phyloP scores from a whole-genome alignment of 1,140 invertebrate species.

The Diorhabda carinulata region DNA sequence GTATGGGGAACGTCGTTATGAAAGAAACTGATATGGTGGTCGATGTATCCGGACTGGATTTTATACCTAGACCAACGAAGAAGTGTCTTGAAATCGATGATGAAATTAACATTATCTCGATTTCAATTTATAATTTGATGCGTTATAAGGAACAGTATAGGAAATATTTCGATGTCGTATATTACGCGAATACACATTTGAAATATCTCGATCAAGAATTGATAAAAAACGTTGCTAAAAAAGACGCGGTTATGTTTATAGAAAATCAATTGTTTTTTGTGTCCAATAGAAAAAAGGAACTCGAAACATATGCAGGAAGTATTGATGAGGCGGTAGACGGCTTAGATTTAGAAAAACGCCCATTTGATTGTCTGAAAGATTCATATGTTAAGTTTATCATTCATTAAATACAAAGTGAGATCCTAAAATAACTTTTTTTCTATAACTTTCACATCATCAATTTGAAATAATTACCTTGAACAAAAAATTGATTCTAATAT shows the following conservation, averaged over 20 bases:
- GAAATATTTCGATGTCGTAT: conserved; percentile 41
- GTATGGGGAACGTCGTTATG: conserved; percentile 34
- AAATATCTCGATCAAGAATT: conserved; percentile 33
- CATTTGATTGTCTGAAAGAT: conserved; percentile 39
- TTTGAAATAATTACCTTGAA: too few species aligned
- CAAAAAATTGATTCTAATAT: too few species aligned
- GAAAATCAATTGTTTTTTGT: conserved; percentile 43
- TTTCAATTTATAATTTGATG: conserved; percentile 30
- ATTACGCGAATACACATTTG: conserved; percentile 36
- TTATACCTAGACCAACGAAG: conserved; percentile 13
- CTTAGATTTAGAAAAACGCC: conserved; percentile 18
- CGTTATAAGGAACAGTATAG: conserved; percentile 35
- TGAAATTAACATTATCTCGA: conserved; percentile 37
- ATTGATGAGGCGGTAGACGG: conserved; percentile 32
- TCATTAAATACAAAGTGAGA: neutral
- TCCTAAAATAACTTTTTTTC: neutral
- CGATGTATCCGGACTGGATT: conserved; percentile 29
- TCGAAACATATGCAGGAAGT: conserved; percentile 33
- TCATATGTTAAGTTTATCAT: conserved; percentile 36
- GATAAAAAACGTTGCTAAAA: conserved; percentile 31
- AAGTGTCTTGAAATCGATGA: conserved; percentile 36
- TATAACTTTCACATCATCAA: too few species aligned
- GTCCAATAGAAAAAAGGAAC: conserved; percentile 35
- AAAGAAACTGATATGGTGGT: conserved; percentile 37
- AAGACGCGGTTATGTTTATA: conserved; percentile 31